Evolutionary conservation across 2,888 invertebrate species (phyloP).

Genomic region (Synergus japonicus): DNA sequence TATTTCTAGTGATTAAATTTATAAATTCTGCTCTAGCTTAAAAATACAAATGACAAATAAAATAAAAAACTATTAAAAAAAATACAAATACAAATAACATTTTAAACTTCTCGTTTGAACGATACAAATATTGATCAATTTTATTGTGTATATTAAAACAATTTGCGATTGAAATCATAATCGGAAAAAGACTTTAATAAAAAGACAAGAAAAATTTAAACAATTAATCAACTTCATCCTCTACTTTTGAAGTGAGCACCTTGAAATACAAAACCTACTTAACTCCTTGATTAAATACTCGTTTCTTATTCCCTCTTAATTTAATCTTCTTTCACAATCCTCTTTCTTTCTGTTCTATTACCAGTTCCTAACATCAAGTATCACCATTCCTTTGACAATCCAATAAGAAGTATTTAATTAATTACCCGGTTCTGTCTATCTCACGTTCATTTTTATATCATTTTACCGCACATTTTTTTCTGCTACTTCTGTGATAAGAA

Average conservation of each 20-base stretch:
- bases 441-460: background rate
- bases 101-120: no score
- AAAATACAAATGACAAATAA: no score
- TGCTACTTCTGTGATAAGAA: background rate
- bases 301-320: conserved; percentile 3
- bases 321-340: conserved; percentile 8
- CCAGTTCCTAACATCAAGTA: background rate
- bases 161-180: no score
- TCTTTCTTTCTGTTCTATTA: background rate
- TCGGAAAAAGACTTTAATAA: no score
- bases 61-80: no score
- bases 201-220: background rate
- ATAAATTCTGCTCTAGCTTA: no score
- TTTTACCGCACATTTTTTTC: background rate
- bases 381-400: background rate
- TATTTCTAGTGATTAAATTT: no score
- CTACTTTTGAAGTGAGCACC: background rate
- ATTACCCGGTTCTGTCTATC: background rate
- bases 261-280: background rate
- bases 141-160: no score
- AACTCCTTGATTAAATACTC: conserved; percentile 4
- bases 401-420: background rate
- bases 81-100: no score
- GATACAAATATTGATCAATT: no score
- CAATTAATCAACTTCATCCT: background rate